Base-by-base conservation (phyloP, 2,888 invertebrate genomes). In the Capitulum mitella region DNA sequence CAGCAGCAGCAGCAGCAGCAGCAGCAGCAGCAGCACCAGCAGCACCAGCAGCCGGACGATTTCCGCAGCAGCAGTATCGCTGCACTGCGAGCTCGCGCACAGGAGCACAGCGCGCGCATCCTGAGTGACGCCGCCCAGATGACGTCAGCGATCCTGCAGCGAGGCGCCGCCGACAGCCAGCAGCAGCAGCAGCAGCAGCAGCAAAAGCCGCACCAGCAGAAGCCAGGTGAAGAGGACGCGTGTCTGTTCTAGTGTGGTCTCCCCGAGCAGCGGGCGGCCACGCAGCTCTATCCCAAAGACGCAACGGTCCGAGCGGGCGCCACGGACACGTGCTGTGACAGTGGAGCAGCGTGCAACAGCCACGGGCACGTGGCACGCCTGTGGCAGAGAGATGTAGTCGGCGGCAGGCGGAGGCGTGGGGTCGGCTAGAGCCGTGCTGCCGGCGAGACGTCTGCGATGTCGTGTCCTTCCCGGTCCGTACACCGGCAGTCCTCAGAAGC, bases 81-180 rank as follows among this genome's bases (percentile, higher is more conserved):
- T 37, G 94, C 94, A 83, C 88, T 97, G 83, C 89, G 97, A 77
- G 97, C 96, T 83, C 96, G 97, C 87, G 97, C 97, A 34, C 95
- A 96, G 86, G 95, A 97, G 87, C 97, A 97, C 87, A 79, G 82
- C 64, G 82, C 82, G 51, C 76, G 76, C 76, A 76, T 76, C 19
- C 76, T 76, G 19, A 76, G 32, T n/a, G 76, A 76, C 19, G 76
- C 76, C 5, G 76, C 76, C 3, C 76, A 48, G n/a, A 76, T 76
- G 76, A 76, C 76, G 14, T 76, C 76, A 46, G 43, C 76, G 16
- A 76, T 76, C 26, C 46, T 76, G 46, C 76, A 76, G 46, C 76
- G 46, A n/a, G n/a, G 76, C 32, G 76, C 70, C 19, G 70, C 70
- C 12, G 70, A 70, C 26, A 70, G 26, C 22, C 70, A 70, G 58